Evolutionary conservation across 2,888 invertebrate species (phyloP).

Genomic region (Tenthredo amoena): DNA sequence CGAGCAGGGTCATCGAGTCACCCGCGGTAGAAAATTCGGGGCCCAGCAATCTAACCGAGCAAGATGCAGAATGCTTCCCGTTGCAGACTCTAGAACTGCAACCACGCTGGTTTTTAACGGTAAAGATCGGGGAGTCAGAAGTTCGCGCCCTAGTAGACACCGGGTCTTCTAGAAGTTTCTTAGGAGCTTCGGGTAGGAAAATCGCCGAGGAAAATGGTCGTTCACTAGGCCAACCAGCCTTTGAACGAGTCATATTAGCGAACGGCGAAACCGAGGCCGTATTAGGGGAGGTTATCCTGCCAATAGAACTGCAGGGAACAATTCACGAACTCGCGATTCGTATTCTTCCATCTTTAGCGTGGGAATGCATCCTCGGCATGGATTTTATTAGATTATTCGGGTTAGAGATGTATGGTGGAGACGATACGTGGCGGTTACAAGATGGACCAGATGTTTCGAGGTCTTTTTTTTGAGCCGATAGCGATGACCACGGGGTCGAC

Average conservation of each 20-base stretch:
- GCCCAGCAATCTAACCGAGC: neutral
- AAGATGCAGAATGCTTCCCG: neutral
- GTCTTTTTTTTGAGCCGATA: neutral
- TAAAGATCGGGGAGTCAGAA: neutral
- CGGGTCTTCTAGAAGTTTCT: neutral
- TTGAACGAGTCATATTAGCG: neutral
- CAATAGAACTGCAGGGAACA: neutral
- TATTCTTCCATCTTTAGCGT: neutral
- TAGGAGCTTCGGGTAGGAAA: neutral
- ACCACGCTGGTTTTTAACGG: neutral
- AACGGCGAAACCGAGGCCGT: neutral
- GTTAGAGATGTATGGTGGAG: neutral
- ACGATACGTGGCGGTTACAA: neutral
- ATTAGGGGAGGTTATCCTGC: neutral
- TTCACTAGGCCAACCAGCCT: neutral
- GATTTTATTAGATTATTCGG: neutral
- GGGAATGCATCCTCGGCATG: neutral
- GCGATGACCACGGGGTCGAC: neutral
- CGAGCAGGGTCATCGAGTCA: neutral
- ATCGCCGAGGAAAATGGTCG: slow-evolving; percentile 42
- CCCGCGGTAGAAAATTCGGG: neutral
- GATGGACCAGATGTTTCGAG: neutral
- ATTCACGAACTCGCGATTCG: neutral
- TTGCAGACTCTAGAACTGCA: neutral
- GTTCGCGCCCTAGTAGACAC: neutral